These are phyloP conservation scores for Carlito syrichta DNA, from an alignment of 2,113 vertebrate species.

Conservation along the genomic window DNA sequence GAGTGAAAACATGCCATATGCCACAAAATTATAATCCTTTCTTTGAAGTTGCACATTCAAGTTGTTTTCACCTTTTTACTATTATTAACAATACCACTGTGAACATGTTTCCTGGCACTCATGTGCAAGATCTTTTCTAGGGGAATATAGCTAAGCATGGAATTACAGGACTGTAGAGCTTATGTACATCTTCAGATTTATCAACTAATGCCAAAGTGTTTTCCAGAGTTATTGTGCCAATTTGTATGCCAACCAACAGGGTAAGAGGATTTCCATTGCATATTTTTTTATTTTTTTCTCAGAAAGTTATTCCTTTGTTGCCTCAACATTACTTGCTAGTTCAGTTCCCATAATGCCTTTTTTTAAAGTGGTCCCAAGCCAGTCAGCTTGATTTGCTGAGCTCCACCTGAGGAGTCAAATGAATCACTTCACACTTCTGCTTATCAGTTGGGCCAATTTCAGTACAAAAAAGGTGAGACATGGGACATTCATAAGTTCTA, in stretches of 20 bases:
- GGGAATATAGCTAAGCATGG: neutral
- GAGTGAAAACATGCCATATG: no score
- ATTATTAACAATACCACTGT: neutral
- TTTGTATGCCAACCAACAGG: neutral
- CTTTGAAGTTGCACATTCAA: neutral
- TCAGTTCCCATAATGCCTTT: neutral
- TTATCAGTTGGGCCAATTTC: neutral
- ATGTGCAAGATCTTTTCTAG: neutral
- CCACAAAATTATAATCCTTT: neutral
- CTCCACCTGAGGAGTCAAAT: neutral
- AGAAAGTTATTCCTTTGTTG: neutral
- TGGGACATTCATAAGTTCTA: neutral
- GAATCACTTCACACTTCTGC: neutral
- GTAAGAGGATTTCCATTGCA: neutral
- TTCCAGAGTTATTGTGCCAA: neutral
- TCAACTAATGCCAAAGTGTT: neutral
- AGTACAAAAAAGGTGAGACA: neutral
- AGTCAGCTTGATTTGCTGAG: neutral
- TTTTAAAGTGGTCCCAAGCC: neutral
- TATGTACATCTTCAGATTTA: neutral
- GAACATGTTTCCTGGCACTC: neutral
- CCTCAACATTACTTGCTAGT: neutral
- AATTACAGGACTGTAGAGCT: neutral
- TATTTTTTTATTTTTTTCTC: neutral
- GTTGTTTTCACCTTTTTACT: neutral